A percentile compares a stretch with the other conserved stretches of the same genome.
phyloP scores from a whole-genome alignment of 1,140 invertebrate species.

The Zaprionus gabonicus region DNA sequence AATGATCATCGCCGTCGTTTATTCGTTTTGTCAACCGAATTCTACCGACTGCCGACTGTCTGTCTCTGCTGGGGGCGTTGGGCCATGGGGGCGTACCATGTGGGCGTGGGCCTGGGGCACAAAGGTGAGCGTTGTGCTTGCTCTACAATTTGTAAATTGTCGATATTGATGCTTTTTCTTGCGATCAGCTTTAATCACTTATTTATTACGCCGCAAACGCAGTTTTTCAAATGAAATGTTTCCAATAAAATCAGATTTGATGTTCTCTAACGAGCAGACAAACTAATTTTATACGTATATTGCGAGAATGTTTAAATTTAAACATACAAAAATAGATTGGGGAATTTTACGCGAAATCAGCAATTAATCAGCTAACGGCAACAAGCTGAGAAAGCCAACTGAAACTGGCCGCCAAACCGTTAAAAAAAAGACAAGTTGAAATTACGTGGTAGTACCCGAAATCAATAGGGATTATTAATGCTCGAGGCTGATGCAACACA shows the following conservation, averaged over 20 bases:
- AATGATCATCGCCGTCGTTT: slow-evolving; percentile 45
- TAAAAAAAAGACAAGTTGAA: not conserved
- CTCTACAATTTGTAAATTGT: slow-evolving; percentile 7
- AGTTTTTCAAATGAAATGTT: slow-evolving; percentile 41
- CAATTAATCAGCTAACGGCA: slow-evolving; percentile 19
- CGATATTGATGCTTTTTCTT: slow-evolving; percentile 17
- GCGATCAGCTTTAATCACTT: slow-evolving; percentile 54
- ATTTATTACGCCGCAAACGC: slow-evolving; percentile 48
- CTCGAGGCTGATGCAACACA: slow-evolving; percentile 26
- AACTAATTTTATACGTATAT: slow-evolving; percentile 1
- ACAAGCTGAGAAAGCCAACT: slow-evolving; percentile 2
- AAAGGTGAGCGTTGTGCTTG: slow-evolving; percentile 14
- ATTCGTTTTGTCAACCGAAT: slow-evolving; percentile 50
- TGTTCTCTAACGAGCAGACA: not conserved
- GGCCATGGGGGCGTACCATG: slow-evolving; percentile 2
- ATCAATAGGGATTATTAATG: slow-evolving; percentile 58
- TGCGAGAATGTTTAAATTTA: slow-evolving; percentile 5
- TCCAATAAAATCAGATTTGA: slow-evolving; percentile 15
- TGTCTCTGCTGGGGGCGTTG: slow-evolving; percentile 12
- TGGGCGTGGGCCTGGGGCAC: slow-evolving; percentile 10
- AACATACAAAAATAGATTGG: slow-evolving; percentile 11
- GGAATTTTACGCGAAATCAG: slow-evolving; percentile 5
- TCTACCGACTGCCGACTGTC: slow-evolving; percentile 16
- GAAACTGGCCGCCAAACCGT: not conserved
- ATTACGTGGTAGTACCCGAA: not conserved